Conservation (phyloP, 2,113 vertebrate genomes). For the Brachionichthys hirsutus region DNA sequence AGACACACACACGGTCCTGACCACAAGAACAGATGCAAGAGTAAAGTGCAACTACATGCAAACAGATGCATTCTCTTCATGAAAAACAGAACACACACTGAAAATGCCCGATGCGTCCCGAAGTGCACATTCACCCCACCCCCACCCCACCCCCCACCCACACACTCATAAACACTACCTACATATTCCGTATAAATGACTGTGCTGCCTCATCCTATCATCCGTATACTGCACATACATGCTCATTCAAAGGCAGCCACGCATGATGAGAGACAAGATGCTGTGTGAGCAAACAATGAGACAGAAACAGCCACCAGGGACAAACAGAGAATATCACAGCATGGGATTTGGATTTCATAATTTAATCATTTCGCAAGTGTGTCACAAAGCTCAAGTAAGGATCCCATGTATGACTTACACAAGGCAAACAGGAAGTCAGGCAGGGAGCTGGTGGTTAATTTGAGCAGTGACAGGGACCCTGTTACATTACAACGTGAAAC, state of each 20-base stretch:
- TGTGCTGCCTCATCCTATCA: neutral
- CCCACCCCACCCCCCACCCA: conserved; percentile 24
- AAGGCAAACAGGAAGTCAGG: conserved; percentile 80
- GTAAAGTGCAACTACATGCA: neutral
- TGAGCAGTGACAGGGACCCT: conserved; percentile 44
- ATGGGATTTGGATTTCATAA: conserved; percentile 43
- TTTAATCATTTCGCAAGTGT: conserved; percentile 37
- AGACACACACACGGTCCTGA: neutral
- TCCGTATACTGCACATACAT: conserved; percentile 16
- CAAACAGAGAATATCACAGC: conserved; percentile 36
- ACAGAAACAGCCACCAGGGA: conserved; percentile 40
- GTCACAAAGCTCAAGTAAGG: conserved; percentile 67
- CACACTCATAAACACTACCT: conserved; percentile 30
- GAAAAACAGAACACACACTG: conserved; percentile 21
- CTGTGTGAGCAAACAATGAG: conserved; percentile 43
- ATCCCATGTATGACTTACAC: conserved; percentile 76
- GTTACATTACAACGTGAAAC: conserved; percentile 33
- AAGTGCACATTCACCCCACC: conserved; percentile 2
- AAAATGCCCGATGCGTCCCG: conserved; percentile 23
- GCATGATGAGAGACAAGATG: conserved; percentile 61
- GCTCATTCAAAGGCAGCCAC: conserved; percentile 59
- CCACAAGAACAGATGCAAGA: too few species aligned
- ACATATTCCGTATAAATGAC: conserved; percentile 39
- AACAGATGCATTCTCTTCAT: conserved; percentile 11
- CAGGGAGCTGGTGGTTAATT: conserved; percentile 41